phyloP scores from a whole-genome alignment of 2,888 invertebrate species.

The Oligia latruncula region DNA sequence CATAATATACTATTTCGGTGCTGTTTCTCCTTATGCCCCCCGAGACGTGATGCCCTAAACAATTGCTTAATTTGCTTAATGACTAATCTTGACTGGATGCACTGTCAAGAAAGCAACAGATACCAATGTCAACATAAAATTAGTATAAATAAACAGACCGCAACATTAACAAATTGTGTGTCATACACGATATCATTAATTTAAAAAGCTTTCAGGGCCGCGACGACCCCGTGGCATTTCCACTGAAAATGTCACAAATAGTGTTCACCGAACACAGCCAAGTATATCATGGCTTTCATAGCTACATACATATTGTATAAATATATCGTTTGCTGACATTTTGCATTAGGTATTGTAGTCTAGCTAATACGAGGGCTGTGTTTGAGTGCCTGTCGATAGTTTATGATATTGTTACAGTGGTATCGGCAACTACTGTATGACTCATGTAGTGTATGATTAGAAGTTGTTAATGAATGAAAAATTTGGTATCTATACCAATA shows the following conservation, averaged over 20 bases:
- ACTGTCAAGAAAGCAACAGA: neutral
- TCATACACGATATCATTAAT: conserved; percentile 1
- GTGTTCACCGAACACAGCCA: neutral
- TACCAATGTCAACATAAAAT: conserved; percentile 6
- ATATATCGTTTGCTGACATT: conserved; percentile 12
- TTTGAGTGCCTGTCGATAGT: conserved; percentile 27
- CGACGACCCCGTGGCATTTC: conserved; percentile 34
- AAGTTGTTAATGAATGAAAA: neutral
- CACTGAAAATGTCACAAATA: conserved; percentile 41
- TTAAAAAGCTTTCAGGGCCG: conserved; percentile 21
- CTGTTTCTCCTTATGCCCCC: too few species aligned
- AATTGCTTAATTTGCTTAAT: too few species aligned
- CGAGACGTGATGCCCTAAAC: too few species aligned
- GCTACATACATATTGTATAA: neutral
- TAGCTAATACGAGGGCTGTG: conserved; percentile 13
- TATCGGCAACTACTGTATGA: neutral
- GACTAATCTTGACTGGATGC: too few species aligned
- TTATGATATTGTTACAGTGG: neutral
- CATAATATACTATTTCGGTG: too few species aligned
- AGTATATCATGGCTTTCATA: neutral
- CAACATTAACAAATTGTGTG: neutral
- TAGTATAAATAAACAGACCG: conserved; percentile 7
- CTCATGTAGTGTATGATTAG: neutral
- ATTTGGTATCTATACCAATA: neutral
- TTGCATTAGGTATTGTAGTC: neutral